Evolutionary conservation across 1,140 invertebrate species (phyloP).

Genomic region (Drosophila triauraria): DNA sequence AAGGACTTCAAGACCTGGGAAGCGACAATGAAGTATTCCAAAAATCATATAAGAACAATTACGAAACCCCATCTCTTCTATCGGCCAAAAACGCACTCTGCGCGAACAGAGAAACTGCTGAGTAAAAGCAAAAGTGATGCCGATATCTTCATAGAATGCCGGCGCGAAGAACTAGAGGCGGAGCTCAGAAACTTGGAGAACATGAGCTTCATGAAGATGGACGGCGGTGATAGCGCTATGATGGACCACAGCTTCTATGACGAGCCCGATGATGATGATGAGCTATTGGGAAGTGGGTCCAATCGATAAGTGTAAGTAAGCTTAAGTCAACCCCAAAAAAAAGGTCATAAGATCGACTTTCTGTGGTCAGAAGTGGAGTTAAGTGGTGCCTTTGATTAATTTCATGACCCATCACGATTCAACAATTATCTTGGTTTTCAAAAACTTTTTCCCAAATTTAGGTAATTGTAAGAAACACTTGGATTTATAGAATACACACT

Average conservation of each 20-base stretch:
- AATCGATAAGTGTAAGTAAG: constrained; percentile 40
- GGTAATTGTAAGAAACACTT: constrained; percentile 8
- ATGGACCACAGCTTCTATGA: constrained; percentile 53
- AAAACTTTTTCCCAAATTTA: constrained; percentile 1
- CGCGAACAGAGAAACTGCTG: constrained; percentile 53
- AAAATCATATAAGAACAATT: constrained; percentile 95
- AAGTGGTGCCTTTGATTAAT: constrained; percentile 12
- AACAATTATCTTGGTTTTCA: constrained; percentile 1
- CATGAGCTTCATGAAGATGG: constrained; percentile 47
- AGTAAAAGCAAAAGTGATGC: constrained; percentile 58
- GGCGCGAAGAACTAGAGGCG: constrained; percentile 55
- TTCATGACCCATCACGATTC: constrained; percentile 7
- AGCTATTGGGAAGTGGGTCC: constrained; percentile 15
- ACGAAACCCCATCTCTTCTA: constrained; percentile 95
- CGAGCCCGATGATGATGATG: constrained; percentile 27
- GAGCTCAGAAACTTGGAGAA: constrained; percentile 62
- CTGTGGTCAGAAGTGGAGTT: not conserved
- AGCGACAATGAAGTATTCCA: constrained; percentile 90
- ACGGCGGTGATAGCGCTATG: constrained; percentile 45
- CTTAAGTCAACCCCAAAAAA: not conserved
- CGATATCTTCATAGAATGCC: constrained; percentile 46
- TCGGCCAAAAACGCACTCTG: constrained; percentile 87
- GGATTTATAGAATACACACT: not conserved
- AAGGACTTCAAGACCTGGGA: constrained; percentile 96
- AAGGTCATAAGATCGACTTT: not conserved